Evolutionary conservation across 2,797 vertebrate species (phyloP), one percentile per base, ranked within the genome.

Genomic region (Darevskia nairensis): DNA sequence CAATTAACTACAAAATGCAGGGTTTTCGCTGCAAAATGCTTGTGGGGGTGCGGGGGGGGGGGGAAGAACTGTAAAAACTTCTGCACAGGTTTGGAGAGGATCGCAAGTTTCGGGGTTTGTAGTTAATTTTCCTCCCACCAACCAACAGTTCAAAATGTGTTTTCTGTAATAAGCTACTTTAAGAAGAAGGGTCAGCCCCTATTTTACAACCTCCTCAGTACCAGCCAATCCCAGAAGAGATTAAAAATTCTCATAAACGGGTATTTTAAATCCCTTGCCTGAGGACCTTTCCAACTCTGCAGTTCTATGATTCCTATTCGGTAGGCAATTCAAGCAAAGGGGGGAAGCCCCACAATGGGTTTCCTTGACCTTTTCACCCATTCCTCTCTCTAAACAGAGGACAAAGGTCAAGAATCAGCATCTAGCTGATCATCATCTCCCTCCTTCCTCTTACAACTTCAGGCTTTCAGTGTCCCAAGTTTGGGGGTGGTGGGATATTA

Each of bases 321-420:
- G 74, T 94, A 61, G 1, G 85, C 90, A 86, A 89, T 90, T 93
- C 91, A 92, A 90, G 90, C 72, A 46, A 15, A 80, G 11, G 3
- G 25, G 84, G 35, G 82, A 23, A 83, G 81, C 84, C 71, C 77
- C 66, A 61, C 92, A 90, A 94, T 95, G 94, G 93, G 94, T 95
- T 95, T 85, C 84, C 89, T 82, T 87, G 91, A 94, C 92, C 90
- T 90, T 88, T 92, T 91, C 84, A 91, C 93, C 94, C 0, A 41
- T 80, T 89, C 85, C 91, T 89, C 88, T 90, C 86, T 77, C 80
- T 82, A 59, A 74, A 3, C 79, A 77, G 84, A 93, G 86, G 86
- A 90, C 90, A 89, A 77, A 92, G 92, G 91, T 64, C 90, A 86
- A 89, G 77, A 88, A 32, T 74, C 50, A 86, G 66, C 82, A 90